These are phyloP conservation scores for Homarus americanus DNA, from an alignment of 1,140 invertebrate genomes.

Conservation along the genomic window DNA sequence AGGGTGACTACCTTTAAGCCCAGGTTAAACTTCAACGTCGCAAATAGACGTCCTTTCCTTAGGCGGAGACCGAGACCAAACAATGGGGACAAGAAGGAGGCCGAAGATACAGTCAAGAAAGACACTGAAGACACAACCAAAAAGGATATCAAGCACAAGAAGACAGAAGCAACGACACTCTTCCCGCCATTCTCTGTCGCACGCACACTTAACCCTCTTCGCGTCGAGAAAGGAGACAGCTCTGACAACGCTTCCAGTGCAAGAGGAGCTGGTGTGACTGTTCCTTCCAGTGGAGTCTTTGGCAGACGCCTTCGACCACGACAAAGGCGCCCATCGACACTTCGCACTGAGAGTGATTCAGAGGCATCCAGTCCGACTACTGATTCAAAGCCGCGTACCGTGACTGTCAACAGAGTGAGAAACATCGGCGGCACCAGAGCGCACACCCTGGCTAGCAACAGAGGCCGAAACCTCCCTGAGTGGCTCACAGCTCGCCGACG, in stretches of 20 bases:
- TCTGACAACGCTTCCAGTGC: neutral
- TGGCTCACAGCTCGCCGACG: conserved; percentile 56
- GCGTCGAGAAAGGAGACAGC: conserved; percentile 1
- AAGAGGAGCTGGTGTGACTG: neutral
- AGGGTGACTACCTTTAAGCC: conserved; percentile 62
- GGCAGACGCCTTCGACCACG: conserved; percentile 54
- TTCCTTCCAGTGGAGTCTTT: conserved; percentile 27
- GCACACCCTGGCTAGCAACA: neutral
- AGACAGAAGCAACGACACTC: conserved; percentile 42
- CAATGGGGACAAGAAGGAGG: conserved; percentile 4
- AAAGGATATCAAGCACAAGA: conserved; percentile 24
- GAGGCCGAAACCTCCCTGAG: conserved; percentile 27
- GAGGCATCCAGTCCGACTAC: neutral
- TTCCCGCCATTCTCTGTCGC: conserved; percentile 63
- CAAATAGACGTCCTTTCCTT: conserved; percentile 60
- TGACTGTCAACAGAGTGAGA: neutral
- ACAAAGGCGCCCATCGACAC: conserved; percentile 2
- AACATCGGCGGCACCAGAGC: neutral
- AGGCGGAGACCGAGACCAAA: conserved; percentile 39
- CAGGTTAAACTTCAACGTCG: conserved; percentile 48
- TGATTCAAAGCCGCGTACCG: neutral
- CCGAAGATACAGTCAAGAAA: conserved; percentile 13
- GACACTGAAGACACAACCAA: conserved; percentile 18
- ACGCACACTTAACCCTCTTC: conserved; percentile 49
- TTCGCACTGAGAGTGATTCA: neutral